Evolutionary conservation across 2,888 invertebrate species (phyloP).

Genomic region (Cantharis nigra): DNA sequence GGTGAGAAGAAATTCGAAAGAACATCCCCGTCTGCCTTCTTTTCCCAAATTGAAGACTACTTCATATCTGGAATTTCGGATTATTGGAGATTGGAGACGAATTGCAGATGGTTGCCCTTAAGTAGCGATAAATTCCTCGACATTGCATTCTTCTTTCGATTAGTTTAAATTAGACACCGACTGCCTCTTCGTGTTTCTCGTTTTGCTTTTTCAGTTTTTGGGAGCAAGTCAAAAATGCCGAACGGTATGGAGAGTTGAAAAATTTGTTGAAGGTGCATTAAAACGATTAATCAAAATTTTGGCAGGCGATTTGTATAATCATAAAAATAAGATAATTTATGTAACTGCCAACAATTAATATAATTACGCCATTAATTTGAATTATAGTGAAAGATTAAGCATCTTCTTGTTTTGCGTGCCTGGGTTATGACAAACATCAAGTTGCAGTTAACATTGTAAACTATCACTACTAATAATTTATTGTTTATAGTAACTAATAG

Average conservation of each 20-base stretch:
- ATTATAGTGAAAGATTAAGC: background rate
- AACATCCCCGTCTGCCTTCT: too few species aligned
- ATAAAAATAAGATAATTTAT: constrained; percentile 1
- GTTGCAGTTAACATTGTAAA: background rate
- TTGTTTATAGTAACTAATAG: background rate
- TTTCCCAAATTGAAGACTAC: too few species aligned
- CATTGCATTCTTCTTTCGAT: background rate
- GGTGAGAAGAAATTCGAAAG: background rate
- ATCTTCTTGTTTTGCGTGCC: background rate
- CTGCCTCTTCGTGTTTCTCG: background rate
- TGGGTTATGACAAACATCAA: background rate
- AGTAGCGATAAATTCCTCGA: background rate
- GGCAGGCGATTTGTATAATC: background rate
- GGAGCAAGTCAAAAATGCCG: background rate
- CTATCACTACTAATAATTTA: constrained; percentile 3
- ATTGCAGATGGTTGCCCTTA: background rate
- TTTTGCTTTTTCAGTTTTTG: background rate
- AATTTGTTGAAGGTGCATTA: background rate
- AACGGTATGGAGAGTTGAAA: background rate
- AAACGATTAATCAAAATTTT: background rate
- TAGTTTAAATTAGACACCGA: background rate
- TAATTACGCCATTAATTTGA: background rate
- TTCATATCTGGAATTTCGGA: too few species aligned
- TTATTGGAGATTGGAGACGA: too few species aligned
- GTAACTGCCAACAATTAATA: background rate